Percentiles rank a stretch among this genome's conserved stretches.
Evolutionary conservation across 2,113 vertebrate genomes (phyloP).

Genomic region (Casuarius casuarius): DNA sequence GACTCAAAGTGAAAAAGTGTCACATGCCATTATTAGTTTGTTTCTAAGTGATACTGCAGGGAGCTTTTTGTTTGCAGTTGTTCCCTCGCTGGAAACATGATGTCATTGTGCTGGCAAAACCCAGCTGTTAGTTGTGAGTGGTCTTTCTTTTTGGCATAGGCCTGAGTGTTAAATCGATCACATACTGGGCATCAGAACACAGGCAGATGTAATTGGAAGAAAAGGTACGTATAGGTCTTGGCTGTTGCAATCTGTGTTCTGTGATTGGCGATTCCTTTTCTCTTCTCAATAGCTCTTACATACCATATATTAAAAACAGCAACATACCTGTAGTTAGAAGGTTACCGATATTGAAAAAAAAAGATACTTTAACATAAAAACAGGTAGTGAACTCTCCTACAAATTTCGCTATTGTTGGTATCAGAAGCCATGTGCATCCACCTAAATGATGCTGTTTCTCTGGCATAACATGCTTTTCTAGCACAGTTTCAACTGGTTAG

Average conservation of each 20-base stretch:
- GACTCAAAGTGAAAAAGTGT: background rate
- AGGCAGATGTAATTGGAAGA: background rate
- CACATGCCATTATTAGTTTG: background rate
- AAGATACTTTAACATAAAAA: background rate
- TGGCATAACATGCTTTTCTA: background rate
- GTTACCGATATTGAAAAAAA: background rate
- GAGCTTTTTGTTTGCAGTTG: background rate
- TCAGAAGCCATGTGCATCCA: background rate
- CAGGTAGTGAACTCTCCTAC: background rate
- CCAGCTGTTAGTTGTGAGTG: background rate
- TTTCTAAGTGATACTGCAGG: background rate
- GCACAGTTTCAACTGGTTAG: background rate
- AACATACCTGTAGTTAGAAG: background rate
- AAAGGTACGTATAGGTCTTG: background rate
- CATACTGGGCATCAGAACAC: background rate
- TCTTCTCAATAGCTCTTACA: background rate
- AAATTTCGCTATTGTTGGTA: background rate
- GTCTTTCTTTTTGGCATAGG: background rate
- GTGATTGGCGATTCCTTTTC: background rate
- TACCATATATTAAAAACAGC: background rate
- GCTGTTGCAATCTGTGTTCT: background rate
- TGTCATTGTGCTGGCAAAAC: constrained; percentile 14
- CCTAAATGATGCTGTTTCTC: background rate
- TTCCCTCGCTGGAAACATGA: background rate
- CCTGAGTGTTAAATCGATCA: constrained; percentile 10